Evolutionary conservation across 2,113 vertebrate species (phyloP).

Genomic region (Grus americana): DNA sequence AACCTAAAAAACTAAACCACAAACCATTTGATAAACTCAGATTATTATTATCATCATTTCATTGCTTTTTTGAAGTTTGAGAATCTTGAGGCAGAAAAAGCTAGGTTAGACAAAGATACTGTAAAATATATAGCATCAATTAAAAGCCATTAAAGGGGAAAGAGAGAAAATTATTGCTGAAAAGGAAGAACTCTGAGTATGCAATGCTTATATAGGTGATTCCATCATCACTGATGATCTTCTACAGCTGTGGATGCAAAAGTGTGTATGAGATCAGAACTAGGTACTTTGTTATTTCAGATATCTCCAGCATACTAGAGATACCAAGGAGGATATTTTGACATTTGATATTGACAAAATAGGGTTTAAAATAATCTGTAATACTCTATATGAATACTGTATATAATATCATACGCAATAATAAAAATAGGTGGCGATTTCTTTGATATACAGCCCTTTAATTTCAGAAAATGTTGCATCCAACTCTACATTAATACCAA

Average conservation of each 20-base stretch:
- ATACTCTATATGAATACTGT: not conserved
- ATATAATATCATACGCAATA: not conserved
- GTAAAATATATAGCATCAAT: not conserved
- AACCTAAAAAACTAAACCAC: accelerated
- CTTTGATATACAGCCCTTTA: not conserved
- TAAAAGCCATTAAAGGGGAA: not conserved
- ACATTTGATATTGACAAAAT: not conserved
- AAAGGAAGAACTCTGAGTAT: not conserved
- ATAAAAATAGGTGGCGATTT: not conserved
- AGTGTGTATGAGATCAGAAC: not conserved
- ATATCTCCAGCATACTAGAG: not conserved
- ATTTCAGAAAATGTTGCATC: not conserved
- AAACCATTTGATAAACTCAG: not conserved
- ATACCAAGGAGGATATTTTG: not conserved
- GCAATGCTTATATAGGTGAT: not conserved
- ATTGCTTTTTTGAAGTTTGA: not conserved
- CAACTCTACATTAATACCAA: not conserved
- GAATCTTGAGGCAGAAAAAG: not conserved
- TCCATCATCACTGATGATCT: not conserved
- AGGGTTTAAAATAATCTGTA: not conserved
- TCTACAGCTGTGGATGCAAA: not conserved
- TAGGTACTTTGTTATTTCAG: accelerated
- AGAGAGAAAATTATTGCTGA: not conserved
- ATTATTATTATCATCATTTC: not conserved
- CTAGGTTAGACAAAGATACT: not conserved